Conservation (phyloP, 2,113 vertebrate genomes). For the Balaeniceps rex region DNA sequence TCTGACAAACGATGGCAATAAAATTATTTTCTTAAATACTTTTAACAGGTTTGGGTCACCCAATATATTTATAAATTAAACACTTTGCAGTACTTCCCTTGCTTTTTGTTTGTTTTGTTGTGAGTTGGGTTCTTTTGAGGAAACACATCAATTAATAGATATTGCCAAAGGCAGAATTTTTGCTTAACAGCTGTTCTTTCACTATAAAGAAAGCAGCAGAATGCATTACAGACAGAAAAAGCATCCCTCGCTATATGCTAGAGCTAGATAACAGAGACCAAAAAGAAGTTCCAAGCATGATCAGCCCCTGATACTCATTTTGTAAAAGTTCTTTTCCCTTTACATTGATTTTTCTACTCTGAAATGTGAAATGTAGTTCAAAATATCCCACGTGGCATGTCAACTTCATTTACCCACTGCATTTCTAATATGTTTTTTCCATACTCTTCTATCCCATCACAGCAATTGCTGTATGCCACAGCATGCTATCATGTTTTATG, state of each 20-base stretch:
- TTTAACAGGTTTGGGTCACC: not conserved
- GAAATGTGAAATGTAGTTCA: conserved; percentile 54
- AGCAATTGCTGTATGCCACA: conserved; percentile 52
- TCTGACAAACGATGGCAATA: not conserved
- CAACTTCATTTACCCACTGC: conserved; percentile 58
- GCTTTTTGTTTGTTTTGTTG: not conserved
- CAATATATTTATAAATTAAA: not conserved
- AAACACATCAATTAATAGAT: conserved; percentile 70
- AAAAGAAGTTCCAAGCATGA: conserved; percentile 16
- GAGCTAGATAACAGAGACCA: conserved; percentile 21
- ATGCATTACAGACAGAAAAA: conserved; percentile 51
- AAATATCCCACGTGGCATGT: conserved; percentile 55
- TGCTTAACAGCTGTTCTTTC: conserved; percentile 70
- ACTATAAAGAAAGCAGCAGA: conserved; percentile 42
- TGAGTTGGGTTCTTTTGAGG: not conserved
- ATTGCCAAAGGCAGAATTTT: conserved; percentile 67
- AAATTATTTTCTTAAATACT: not conserved
- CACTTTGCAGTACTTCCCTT: not conserved
- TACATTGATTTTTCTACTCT: conserved; percentile 42
- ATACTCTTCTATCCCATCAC: conserved; percentile 33
- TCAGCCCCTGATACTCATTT: conserved; percentile 20
- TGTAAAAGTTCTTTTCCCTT: conserved; percentile 42
- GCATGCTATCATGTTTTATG: conserved; percentile 62
- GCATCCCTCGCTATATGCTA: not conserved
- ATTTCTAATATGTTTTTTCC: conserved; percentile 59